phyloP scores from a whole-genome alignment of 2,797 vertebrate genomes.

The Sebastes oblongus region DNA sequence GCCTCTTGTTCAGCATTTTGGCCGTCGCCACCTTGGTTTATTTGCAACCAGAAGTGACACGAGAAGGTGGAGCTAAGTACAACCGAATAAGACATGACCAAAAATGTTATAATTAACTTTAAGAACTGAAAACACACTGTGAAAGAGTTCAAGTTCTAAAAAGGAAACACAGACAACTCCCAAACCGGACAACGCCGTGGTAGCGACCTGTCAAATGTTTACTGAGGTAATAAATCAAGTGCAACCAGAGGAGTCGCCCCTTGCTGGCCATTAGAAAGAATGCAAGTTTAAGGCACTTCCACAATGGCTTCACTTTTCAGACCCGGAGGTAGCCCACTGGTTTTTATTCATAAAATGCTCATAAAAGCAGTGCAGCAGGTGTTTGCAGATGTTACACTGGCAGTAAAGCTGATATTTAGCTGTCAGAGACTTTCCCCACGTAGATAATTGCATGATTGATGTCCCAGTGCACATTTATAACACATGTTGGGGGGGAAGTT shows the following conservation, averaged over 20 bases:
- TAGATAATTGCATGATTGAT: conserved; percentile 46
- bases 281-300: neutral
- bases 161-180: no score
- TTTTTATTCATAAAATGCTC: conserved; percentile 16
- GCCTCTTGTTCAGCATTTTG: no score
- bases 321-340: neutral
- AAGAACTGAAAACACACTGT: no score
- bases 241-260: neutral
- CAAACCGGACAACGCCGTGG: no score
- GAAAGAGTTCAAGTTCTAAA: no score
- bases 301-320: neutral
- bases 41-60: no score
- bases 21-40: no score
- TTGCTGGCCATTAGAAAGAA: neutral
- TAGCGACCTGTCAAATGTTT: neutral
- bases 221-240: neutral
- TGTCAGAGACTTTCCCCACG: conserved; percentile 31
- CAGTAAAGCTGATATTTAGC: conserved; percentile 24
- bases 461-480: neutral
- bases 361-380: conserved; percentile 38
- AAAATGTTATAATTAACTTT: no score
- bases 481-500: conserved; percentile 19
- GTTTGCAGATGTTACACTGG: conserved; percentile 36
- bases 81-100: no score
- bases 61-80: no score